Evolutionary conservation across 1,140 invertebrate species (phyloP).

Genomic region (Diachasma alloeum): DNA sequence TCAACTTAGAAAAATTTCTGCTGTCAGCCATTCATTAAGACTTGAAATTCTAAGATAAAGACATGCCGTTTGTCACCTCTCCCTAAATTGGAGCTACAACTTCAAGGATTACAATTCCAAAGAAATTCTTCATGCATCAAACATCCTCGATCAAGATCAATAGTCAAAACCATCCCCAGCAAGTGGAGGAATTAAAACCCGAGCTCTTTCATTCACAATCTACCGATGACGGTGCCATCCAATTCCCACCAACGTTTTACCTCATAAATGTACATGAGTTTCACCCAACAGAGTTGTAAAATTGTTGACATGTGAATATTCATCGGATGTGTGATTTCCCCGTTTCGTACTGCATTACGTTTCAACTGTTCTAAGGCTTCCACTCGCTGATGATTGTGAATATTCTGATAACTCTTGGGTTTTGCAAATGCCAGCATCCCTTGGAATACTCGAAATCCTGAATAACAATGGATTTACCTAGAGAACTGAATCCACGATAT

Average conservation of each 20-base stretch:
- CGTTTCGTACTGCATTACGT: neutral
- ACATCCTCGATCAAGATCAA: too few relatives aligned
- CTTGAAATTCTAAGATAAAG: too few relatives aligned
- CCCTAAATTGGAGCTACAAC: too few relatives aligned
- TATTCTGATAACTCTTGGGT: neutral
- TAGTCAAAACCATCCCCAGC: too few relatives aligned
- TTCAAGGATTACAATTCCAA: too few relatives aligned
- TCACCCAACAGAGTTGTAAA: conserved; percentile 1
- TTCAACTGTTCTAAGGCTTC: neutral
- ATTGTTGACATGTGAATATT: conserved; percentile 10
- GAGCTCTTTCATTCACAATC: neutral
- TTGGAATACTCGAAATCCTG: neutral
- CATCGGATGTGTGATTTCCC: neutral
- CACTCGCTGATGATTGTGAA: neutral
- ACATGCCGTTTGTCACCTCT: too few relatives aligned
- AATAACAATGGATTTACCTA: neutral
- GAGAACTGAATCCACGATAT: neutral
- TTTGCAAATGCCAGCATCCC: neutral
- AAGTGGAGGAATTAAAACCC: too few relatives aligned
- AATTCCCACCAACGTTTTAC: neutral
- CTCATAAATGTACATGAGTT: neutral
- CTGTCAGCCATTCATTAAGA: too few relatives aligned
- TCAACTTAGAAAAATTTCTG: too few relatives aligned
- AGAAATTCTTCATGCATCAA: too few relatives aligned
- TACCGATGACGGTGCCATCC: neutral